Percentiles rank a stretch among this genome's conserved stretches.
Evolutionary conservation across 2,797 vertebrate species (phyloP).

Genomic region (Cossypha niveicapilla): DNA sequence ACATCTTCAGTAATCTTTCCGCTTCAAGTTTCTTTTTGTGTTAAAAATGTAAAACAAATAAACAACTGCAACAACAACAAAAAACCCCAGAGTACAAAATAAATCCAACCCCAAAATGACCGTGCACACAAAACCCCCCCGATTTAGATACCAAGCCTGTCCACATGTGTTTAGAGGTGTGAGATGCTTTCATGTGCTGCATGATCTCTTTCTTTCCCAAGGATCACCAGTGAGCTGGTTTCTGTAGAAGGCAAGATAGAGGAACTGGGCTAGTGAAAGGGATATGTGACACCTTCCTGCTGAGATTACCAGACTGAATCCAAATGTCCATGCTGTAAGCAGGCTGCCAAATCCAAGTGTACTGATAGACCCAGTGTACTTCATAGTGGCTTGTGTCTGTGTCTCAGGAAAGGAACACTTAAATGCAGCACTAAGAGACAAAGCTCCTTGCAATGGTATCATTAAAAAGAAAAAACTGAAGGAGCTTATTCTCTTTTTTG

Average conservation of each 20-base stretch:
- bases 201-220: not conserved
- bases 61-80: not conserved
- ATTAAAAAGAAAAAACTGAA: not conserved
- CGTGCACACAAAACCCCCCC: fast-evolving
- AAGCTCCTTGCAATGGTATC: not conserved
- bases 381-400: not conserved
- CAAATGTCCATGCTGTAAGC: not conserved
- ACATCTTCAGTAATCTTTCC: not conserved
- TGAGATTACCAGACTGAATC: not conserved
- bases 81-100: not conserved
- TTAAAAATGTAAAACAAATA: not conserved
- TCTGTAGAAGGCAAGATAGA: not conserved
- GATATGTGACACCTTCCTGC: not conserved
- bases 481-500: not conserved
- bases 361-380: not conserved
- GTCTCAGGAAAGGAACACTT: not conserved
- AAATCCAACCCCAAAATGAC: not conserved
- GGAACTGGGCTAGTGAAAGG: not conserved
- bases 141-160: not conserved
- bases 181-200: not conserved
- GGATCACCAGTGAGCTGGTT: not conserved
- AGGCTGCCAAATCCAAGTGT: not conserved
- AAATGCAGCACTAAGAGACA: not conserved
- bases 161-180: not conserved
- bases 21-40: not conserved